Evolutionary conservation across 2,113 vertebrate genomes (phyloP).

Genomic region (Pteropus alecto): DNA sequence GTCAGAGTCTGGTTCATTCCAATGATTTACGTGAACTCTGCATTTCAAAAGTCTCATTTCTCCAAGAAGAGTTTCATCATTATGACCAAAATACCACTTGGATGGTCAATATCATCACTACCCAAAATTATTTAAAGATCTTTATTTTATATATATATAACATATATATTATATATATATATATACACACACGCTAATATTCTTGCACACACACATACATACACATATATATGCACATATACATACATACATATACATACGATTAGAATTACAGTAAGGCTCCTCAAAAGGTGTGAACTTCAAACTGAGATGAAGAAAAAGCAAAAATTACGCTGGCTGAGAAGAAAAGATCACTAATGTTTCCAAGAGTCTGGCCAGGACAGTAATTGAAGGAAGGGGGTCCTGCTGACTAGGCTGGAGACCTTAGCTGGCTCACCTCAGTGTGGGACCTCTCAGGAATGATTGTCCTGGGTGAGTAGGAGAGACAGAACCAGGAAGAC

Average conservation of each 20-base stretch:
- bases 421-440: not conserved
- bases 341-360: not conserved
- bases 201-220: not conserved
- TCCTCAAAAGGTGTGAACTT: not conserved
- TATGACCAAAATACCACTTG: not conserved
- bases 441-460: not conserved
- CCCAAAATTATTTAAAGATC: not conserved
- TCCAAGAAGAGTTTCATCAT: not conserved
- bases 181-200: not conserved
- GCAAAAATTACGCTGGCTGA: not conserved
- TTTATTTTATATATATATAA: not conserved
- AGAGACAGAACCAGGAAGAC: not conserved
- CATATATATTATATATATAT: no score
- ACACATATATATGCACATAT: not conserved
- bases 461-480: not conserved
- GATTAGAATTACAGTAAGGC: not conserved
- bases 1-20: not conserved
- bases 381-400: not conserved
- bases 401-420: not conserved
- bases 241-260: not conserved
- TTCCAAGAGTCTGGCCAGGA: not conserved
- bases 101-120: not conserved
- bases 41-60: not conserved
- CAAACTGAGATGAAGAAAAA: not conserved
- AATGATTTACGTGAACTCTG: not conserved